Conservation (phyloP, 2,113 vertebrate species). For the Steatornis caripensis region DNA sequence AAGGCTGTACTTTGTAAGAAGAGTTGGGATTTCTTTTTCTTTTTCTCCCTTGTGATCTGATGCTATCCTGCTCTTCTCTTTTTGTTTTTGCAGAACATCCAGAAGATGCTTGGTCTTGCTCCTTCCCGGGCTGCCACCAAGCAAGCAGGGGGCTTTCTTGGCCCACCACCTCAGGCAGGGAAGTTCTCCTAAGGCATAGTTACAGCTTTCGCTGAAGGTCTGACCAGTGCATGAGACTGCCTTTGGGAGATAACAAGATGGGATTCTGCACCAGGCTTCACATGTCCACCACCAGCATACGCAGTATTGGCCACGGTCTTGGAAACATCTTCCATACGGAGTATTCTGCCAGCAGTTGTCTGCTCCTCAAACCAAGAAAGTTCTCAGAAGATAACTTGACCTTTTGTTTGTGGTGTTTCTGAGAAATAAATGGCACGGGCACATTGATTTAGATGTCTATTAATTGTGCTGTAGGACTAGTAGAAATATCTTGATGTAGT, state of each 20-base stretch:
- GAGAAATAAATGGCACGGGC: constrained; percentile 49
- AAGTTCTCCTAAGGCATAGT: constrained; percentile 85
- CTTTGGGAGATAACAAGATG: background rate
- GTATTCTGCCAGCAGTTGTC: background rate
- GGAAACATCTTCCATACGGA: background rate
- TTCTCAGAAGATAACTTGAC: background rate
- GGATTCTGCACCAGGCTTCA: background rate
- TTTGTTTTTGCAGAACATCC: constrained; percentile 86
- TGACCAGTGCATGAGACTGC: background rate
- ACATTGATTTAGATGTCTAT: constrained; percentile 5
- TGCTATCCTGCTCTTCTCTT: background rate
- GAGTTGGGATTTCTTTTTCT: background rate
- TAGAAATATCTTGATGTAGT: background rate
- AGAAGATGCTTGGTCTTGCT: constrained; percentile 97
- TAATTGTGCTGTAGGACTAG: background rate
- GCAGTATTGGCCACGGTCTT: background rate
- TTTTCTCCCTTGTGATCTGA: background rate
- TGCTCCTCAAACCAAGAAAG: background rate
- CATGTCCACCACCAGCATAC: background rate
- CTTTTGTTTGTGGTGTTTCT: constrained; percentile 10
- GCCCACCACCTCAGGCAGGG: constrained; percentile 93
- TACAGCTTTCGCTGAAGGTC: background rate
- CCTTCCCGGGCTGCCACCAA: constrained; percentile 97
- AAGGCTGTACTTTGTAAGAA: background rate
- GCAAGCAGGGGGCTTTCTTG: constrained; percentile 96